Evolutionary conservation across 2,113 vertebrate species (phyloP).

Genomic region (Pterocles burchelli): DNA sequence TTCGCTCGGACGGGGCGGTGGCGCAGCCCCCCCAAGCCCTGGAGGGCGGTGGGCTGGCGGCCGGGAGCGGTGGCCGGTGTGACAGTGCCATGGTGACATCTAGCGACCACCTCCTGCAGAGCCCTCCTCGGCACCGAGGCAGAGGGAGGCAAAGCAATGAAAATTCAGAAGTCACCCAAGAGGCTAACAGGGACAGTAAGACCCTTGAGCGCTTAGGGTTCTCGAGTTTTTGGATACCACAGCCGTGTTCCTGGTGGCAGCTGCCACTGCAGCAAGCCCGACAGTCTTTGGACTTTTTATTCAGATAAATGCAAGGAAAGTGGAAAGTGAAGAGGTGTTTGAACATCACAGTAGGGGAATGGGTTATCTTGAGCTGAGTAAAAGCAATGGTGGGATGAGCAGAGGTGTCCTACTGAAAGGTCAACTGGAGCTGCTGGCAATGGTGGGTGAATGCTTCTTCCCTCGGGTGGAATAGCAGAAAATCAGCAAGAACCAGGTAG

Average conservation of each 20-base stretch:
- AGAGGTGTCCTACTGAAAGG: background rate
- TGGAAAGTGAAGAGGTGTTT: background rate
- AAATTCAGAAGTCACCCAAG: no score
- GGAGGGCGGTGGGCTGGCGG: background rate
- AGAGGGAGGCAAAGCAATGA: background rate
- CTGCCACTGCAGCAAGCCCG: fast-evolving
- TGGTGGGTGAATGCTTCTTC: background rate
- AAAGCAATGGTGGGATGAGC: fast-evolving
- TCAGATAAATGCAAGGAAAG: background rate
- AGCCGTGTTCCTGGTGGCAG: background rate
- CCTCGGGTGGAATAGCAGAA: background rate
- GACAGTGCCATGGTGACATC: slow-evolving; percentile 57
- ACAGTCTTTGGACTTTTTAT: background rate
- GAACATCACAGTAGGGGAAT: background rate
- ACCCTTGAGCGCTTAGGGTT: fast-evolving
- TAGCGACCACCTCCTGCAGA: background rate
- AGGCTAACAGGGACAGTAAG: fast-evolving
- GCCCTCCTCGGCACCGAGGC: background rate
- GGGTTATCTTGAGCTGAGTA: background rate
- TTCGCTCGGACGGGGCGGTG: background rate
- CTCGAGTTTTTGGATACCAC: background rate
- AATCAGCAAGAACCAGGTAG: background rate
- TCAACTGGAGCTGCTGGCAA: background rate
- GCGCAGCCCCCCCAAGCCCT: background rate
- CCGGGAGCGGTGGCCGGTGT: background rate